phyloP scores from a whole-genome alignment of 2,888 invertebrate genomes.

The Eugnorisma glareosa region DNA sequence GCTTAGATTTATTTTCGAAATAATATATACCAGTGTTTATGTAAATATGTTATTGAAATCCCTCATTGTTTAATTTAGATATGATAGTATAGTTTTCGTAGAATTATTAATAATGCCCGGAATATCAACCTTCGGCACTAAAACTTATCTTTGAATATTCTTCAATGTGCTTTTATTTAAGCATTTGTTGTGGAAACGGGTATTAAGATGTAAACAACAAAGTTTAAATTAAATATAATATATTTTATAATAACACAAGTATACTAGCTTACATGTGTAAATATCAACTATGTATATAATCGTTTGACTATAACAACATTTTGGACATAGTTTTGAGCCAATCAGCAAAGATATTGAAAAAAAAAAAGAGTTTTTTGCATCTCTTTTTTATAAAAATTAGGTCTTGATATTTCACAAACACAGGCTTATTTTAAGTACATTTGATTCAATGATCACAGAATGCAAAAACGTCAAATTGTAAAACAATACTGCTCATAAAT shows the following conservation, averaged over 20 bases:
- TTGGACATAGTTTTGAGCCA: constrained; percentile 78
- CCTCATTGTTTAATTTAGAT: constrained; percentile 15
- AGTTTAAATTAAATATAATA: constrained; percentile 81
- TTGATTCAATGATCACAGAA: constrained; percentile 59
- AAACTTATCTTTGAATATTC: background rate
- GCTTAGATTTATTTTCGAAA: constrained; percentile 25
- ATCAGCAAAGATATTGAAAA: constrained; percentile 67
- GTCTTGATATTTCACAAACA: constrained; percentile 35
- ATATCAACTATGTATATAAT: constrained; percentile 72
- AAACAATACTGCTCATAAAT: constrained; percentile 64
- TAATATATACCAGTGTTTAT: constrained; percentile 3
- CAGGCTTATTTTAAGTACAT: constrained; percentile 59
- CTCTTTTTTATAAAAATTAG: constrained; percentile 36
- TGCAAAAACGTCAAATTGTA: constrained; percentile 59
- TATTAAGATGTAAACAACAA: constrained; percentile 24
- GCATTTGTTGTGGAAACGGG: background rate
- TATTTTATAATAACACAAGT: constrained; percentile 86
- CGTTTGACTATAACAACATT: constrained; percentile 71
- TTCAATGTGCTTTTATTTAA: background rate
- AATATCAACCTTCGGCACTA: background rate
- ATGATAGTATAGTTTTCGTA: background rate
- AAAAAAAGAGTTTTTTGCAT: constrained; percentile 1
- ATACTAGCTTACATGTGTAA: constrained; percentile 81
- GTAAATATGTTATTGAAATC: background rate
- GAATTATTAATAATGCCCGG: no score